Evolutionary conservation across 2,797 vertebrate species (phyloP).

Genomic region (Chanos chanos): DNA sequence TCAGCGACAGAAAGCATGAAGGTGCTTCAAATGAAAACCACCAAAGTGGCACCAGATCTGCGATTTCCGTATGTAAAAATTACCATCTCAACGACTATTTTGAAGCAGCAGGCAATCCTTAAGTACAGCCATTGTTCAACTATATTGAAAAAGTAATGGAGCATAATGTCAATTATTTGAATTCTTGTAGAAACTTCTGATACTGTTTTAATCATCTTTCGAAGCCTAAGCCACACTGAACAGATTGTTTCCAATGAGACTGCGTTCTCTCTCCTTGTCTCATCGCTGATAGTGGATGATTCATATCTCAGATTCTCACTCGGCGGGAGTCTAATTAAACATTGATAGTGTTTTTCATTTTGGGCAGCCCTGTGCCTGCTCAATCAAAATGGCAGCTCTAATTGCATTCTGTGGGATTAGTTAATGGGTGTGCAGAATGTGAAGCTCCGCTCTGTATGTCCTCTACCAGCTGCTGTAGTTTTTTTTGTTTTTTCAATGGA

Average conservation of each 20-base stretch:
- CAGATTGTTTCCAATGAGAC: neutral
- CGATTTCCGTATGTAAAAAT: no score
- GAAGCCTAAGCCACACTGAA: neutral
- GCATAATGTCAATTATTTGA: no score
- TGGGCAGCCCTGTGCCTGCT: constrained; percentile 77
- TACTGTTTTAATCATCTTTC: neutral
- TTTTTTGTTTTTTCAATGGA: neutral
- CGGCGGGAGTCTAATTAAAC: constrained; percentile 83
- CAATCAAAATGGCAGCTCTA: constrained; percentile 95
- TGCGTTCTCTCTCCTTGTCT: constrained; percentile 13
- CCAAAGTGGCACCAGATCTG: no score
- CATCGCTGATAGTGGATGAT: constrained; percentile 61
- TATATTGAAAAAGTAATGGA: no score
- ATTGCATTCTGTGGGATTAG: constrained; percentile 92
- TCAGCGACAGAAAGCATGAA: neutral
- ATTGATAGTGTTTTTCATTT: constrained; percentile 93
- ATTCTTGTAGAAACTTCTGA: no score
- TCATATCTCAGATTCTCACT: constrained; percentile 62
- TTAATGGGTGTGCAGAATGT: constrained; percentile 89
- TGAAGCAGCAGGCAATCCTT: no score
- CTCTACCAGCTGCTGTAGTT: constrained; percentile 26
- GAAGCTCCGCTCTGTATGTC: constrained; percentile 32
- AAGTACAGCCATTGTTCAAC: no score
- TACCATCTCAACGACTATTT: no score
- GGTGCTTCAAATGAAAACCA: no score